phyloP scores from a whole-genome alignment of 2,113 vertebrate genomes.

The Phasianus colchicus region DNA sequence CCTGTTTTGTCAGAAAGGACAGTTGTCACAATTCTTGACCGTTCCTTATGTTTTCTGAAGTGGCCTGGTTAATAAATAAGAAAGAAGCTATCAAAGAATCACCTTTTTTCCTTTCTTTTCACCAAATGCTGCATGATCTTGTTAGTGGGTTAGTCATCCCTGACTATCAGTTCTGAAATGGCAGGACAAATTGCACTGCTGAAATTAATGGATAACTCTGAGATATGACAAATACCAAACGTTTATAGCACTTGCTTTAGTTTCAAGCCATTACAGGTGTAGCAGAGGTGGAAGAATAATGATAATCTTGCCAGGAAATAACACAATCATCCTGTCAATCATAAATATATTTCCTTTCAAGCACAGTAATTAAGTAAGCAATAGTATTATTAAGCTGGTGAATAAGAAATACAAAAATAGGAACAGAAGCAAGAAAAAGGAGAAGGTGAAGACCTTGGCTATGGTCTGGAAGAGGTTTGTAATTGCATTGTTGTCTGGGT shows the following conservation, averaged over 20 bases:
- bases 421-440: not conserved
- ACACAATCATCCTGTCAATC: conserved; percentile 70
- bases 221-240: conserved; percentile 65
- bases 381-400: conserved; percentile 70
- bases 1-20: not conserved
- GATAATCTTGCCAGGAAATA: conserved; percentile 63
- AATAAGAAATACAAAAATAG: conserved; percentile 46
- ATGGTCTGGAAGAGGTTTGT: conserved; percentile 24
- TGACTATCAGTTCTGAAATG: not conserved
- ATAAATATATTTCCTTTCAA: conserved; percentile 67
- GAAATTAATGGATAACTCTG: conserved; percentile 69
- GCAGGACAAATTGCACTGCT: conserved; percentile 15
- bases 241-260: conserved; percentile 68
- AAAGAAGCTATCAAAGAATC: not conserved
- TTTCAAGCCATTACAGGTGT: conserved; percentile 73
- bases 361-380: conserved; percentile 61
- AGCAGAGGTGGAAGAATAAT: conserved; percentile 60
- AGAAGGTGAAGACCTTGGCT: conserved; percentile 29
- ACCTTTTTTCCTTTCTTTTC: not conserved
- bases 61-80: not conserved
- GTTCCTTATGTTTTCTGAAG: not conserved
- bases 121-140: not conserved
- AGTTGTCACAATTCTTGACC: not conserved
- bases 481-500: conserved; percentile 57
- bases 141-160: conserved; percentile 6